Evolutionary conservation across 53 echinoderm and acorn worm species (phyloP), one percentile per base, ranked within the genome.

Genomic region (Arbacia lixula): DNA sequence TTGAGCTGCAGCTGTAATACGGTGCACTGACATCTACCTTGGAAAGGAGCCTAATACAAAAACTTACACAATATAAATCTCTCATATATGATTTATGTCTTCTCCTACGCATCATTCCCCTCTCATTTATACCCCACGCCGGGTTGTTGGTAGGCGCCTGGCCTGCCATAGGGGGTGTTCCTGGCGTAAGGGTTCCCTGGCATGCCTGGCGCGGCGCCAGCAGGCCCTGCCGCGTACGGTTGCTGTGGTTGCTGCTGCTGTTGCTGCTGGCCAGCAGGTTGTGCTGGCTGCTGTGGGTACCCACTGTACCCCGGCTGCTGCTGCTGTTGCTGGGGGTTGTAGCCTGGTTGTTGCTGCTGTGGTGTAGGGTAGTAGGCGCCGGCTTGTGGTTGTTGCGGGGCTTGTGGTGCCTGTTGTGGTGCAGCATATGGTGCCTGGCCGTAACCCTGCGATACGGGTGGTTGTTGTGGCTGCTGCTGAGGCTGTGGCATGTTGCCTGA

Each of bases 51-150:
- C n/a, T n/a, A n/a, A n/a, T n/a, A n/a, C n/a, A n/a, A n/a, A n/a
- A n/a, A n/a, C n/a, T n/a, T n/a, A n/a, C n/a, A n/a, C n/a, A n/a
- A n/a, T n/a, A n/a, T n/a, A n/a, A n/a, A n/a, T n/a, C n/a, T n/a
- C n/a, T n/a, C n/a, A n/a, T n/a, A n/a, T n/a, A n/a, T n/a, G n/a
- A n/a, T n/a, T n/a, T n/a, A n/a, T n/a, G n/a, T n/a, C n/a, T n/a
- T n/a, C n/a, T n/a, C n/a, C n/a, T n/a, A n/a, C n/a, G n/a, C n/a
- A n/a, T n/a, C n/a, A n/a, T n/a, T n/a, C n/a, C 14, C 46, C 51
- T 29, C 74, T 95, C 87, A 95, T 84, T 95, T 95, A 80, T 95
- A 95, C 11, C 95, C 95, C 26, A 86, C 83, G 4, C 92, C 92
- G 0, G 89, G 89, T 34, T 88, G 90, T 5, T 90, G 93, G 36